Conservation (phyloP, 2,797 vertebrate species). For the Enteromius paludinosus region DNA sequence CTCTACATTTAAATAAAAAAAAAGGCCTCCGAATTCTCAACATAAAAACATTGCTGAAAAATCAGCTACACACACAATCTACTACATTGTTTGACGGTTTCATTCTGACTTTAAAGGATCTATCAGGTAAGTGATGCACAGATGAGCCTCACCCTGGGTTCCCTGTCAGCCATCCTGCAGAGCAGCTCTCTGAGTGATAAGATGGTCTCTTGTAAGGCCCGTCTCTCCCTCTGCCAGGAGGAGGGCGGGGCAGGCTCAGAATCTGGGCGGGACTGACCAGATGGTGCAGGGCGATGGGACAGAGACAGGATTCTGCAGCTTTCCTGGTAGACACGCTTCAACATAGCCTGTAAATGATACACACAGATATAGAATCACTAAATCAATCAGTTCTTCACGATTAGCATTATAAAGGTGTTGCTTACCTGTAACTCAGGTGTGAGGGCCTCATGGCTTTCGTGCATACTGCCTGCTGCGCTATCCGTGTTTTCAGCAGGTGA, state of each 20-base stretch:
- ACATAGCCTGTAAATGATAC: slow-evolving; percentile 74
- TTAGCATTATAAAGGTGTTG: not conserved
- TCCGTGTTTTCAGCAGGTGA: slow-evolving; percentile 73
- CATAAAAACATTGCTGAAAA: not conserved
- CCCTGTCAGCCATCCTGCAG: slow-evolving; percentile 80
- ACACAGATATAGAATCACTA: not conserved
- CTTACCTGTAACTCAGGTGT: slow-evolving; percentile 88
- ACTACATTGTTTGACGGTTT: not conserved
- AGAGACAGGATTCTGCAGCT: slow-evolving; percentile 87
- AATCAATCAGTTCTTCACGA: not conserved
- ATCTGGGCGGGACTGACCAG: slow-evolving; percentile 61
- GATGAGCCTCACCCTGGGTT: slow-evolving; percentile 78
- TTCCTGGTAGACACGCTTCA: slow-evolving; percentile 91
- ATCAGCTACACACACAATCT: not conserved
- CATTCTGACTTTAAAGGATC: not conserved
- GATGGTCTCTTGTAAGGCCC: slow-evolving; percentile 84
- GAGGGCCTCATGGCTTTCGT: slow-evolving; percentile 78
- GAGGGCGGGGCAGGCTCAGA: slow-evolving; percentile 57
- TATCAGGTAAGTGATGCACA: not conserved
- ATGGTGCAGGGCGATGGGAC: slow-evolving; percentile 76
- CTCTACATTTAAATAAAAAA: not conserved
- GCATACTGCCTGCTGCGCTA: slow-evolving; percentile 76
- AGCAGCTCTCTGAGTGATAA: slow-evolving; percentile 84
- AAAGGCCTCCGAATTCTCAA: not conserved
- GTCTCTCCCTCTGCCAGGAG: slow-evolving; percentile 83